phyloP scores from a whole-genome alignment of 2,888 invertebrate species.

The Megalurothrips usitatus region DNA sequence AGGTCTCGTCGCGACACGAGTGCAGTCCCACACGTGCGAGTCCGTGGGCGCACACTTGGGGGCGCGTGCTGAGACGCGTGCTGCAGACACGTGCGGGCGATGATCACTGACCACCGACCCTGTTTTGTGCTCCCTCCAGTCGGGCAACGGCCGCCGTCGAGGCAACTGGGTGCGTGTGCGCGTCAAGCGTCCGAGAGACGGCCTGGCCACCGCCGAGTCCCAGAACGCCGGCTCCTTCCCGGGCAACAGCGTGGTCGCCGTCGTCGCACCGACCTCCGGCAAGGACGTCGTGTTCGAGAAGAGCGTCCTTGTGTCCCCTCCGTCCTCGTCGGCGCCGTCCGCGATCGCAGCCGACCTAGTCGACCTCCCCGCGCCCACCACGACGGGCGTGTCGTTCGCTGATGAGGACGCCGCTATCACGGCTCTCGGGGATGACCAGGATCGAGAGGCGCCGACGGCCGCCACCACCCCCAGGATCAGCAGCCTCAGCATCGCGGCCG shows the following conservation, averaged over 20 bases:
- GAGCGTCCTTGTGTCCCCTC: background rate
- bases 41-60: too few relatives aligned
- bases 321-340: background rate
- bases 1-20: background rate
- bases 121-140: background rate
- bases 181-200: constrained; percentile 49
- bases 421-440: constrained; percentile 35
- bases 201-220: constrained; percentile 11
- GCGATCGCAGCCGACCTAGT: background rate
- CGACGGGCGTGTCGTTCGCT: background rate
- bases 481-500: constrained; percentile 45
- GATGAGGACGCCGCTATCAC: constrained; percentile 35
- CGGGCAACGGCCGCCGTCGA: constrained; percentile 46
- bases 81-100: background rate
- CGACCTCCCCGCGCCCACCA: constrained; percentile 1
- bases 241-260: background rate
- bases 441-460: constrained; percentile 30
- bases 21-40: too few relatives aligned
- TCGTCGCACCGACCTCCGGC: background rate
- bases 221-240: constrained; percentile 10
- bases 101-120: background rate
- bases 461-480: constrained; percentile 34
- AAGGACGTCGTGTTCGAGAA: background rate
- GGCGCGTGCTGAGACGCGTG: too few relatives aligned
- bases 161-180: constrained; percentile 73